Evolutionary conservation across 2,797 vertebrate species (phyloP).

Genomic region (Acestrorhynchus altus): DNA sequence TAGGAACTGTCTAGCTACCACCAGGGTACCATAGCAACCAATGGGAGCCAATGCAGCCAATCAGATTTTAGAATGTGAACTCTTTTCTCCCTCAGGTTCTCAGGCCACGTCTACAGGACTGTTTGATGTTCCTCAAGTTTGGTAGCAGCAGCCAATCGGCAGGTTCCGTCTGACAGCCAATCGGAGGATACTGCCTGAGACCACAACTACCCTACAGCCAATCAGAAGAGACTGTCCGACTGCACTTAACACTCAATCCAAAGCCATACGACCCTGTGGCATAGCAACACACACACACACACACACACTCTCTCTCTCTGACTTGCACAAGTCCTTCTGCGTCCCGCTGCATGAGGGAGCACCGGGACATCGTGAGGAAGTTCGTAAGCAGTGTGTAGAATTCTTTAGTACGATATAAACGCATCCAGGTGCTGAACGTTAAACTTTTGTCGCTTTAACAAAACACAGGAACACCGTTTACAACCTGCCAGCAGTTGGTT

Average conservation of each 20-base stretch:
- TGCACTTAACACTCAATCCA: conserved; percentile 24
- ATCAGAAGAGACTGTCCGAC: conserved; percentile 23
- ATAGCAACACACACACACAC: background rate
- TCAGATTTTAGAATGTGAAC: no score
- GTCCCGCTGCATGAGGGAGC: background rate
- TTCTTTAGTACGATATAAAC: background rate
- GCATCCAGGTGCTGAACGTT: background rate
- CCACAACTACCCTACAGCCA: conserved; percentile 10
- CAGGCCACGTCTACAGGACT: conserved; percentile 62
- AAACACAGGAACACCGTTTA: background rate
- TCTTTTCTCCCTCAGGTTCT: conserved; percentile 32
- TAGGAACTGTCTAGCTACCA: no score
- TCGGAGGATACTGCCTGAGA: conserved; percentile 14
- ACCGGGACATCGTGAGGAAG: background rate
- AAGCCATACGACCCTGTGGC: conserved; percentile 67
- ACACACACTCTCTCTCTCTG: background rate
- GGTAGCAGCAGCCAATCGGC: conserved; percentile 67
- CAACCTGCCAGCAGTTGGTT: background rate
- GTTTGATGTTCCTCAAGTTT: conserved; percentile 80
- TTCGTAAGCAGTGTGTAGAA: background rate
- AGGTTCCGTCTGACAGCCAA: background rate
- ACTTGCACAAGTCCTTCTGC: background rate
- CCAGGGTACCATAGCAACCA: no score
- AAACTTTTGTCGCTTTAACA: background rate
- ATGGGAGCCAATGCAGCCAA: no score